Base-by-base conservation (phyloP, 2,888 invertebrate species). In the Dione juno region DNA sequence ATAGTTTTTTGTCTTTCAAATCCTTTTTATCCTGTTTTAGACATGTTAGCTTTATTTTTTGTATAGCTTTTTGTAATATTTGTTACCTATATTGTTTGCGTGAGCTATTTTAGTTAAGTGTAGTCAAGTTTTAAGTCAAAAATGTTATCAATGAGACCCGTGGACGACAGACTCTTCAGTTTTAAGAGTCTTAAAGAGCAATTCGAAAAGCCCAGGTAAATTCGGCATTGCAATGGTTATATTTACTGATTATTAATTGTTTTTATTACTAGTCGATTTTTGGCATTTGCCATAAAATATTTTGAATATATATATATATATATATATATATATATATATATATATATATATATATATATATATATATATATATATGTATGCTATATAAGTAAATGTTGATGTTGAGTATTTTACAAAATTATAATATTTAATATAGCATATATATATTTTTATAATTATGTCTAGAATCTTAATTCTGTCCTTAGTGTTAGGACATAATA, bases 191-290 rank as follows among this genome's bases (percentile, higher is more conserved):
- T 92, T 40, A 92, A 89, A 79, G 89, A 92, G 65, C 86, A 88
- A 77, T 93, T 93, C 81, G 92, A 93, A 77, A 72, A 82, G 72
- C 74, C 82, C 71, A 92, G 92, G 92, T 92, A 90, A 84, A 77
- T 41, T 65, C 14, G 37, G 40, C 16, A 21, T 64, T 50, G 3
- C 10, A 19, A 19, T 14, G 28, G 8, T 6, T 43, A 21, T 61
- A 5, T 61, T 6, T 14, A 43, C 1, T 41, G 8, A 40, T n/a
- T 28, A 7, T 9, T 61, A n/a, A n/a, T 28, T 43, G 14, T 45
- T n/a, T 28, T 61, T 16, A 8, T 37, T 35, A 28, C 28, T 28
- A 3, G 5, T 28, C 5, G 5, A 3, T 28, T 28, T 28, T 28
- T 28, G 5, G 28, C 5, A 28, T 28, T 28, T 28, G 5, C n/a